These are phyloP conservation scores for Acrossocheilus fasciatus DNA, from an alignment of 2,797 vertebrate species.

Conservation along the genomic window DNA sequence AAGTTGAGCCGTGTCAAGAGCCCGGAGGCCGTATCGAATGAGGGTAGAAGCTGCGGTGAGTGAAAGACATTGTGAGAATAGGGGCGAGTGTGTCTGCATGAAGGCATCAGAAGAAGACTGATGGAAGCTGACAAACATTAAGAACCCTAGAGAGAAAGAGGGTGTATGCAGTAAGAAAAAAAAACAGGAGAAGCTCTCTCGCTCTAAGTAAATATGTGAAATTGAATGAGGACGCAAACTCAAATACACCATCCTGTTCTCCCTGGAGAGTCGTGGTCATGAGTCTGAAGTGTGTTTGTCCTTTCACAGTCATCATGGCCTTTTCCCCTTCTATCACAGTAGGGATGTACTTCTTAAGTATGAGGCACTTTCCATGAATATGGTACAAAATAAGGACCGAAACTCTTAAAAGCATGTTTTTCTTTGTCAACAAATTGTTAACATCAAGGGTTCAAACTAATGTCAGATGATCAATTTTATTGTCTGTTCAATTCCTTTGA, in stretches of 20 bases:
- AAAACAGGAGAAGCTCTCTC: slow-evolving; percentile 30
- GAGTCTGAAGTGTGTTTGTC: slow-evolving; percentile 48
- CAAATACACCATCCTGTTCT: slow-evolving; percentile 49
- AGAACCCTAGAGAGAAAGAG: slow-evolving; percentile 40
- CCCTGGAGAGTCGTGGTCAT: slow-evolving; percentile 13
- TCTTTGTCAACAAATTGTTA: background rate
- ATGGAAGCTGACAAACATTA: slow-evolving; percentile 54
- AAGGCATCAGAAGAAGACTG: slow-evolving; percentile 46
- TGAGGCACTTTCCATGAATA: background rate
- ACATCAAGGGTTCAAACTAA: background rate
- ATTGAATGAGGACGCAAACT: slow-evolving; percentile 58
- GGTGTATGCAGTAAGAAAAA: background rate
- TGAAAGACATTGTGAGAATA: slow-evolving; percentile 13
- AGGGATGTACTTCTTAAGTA: slow-evolving; percentile 7
- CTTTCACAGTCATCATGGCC: slow-evolving; percentile 31
- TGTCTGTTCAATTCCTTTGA: background rate
- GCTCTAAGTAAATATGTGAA: slow-evolving; percentile 58
- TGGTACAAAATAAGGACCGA: background rate
- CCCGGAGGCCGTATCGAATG: slow-evolving; percentile 44
- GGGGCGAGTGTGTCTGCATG: slow-evolving; percentile 39
- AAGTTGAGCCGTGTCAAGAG: slow-evolving; percentile 44
- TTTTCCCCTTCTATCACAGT: slow-evolving; percentile 2
- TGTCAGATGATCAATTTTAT: background rate
- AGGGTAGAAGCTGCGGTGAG: slow-evolving; percentile 37
- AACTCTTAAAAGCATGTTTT: background rate